Base-by-base conservation (phyloP, 2,797 vertebrate genomes). In the Labroides dimidiatus region DNA sequence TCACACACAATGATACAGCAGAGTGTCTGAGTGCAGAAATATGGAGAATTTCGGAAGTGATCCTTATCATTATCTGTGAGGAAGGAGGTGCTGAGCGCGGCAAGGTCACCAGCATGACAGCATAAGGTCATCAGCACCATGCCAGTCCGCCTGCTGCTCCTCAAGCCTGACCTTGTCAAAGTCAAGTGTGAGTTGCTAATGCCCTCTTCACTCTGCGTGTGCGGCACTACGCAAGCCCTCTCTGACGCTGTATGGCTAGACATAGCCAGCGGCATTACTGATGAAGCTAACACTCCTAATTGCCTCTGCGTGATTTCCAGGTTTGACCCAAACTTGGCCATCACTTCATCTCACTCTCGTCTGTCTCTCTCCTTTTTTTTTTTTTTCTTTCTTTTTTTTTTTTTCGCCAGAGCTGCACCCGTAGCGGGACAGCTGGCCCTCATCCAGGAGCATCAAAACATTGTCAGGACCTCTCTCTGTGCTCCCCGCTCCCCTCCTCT, bases 101-200 rank as follows among this genome's bases (percentile, higher is more conserved):
- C 84, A 85, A 92, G 92, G 92, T 91, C 87, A 84, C 62, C 80
- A 78, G 85, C 87, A 78, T 52, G 84, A 66, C 67, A 53, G 41
- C 75, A 45, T 80, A 61, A 89, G 88, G 88, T 91, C 88, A 65
- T 73, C 78, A 80, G 78, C 89, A 70, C 84, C 87, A 73, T 64
- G 68, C 86, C 61, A 83, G 74, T 85, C 73, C 20, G 60, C 91
- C 89, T 84, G 87, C 89, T 89, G 91, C 77, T 90, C 75, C 81
- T 78, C 57, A 66, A 72, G 63, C 74, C 53, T 80, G 87, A 93
- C 90, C 91, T 91, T 91, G 90, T 91, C 87, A 91, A 91, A 89
- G 92, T 89, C 91, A 86, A 89, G 80, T 72, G 81, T 65, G 81
- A 64, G 80, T 45, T 51, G 72, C 81, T 84, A 77, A 89, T 83